These are phyloP conservation scores for Sesia bembeciformis DNA, from an alignment of 2,888 invertebrate species.

Conservation along the genomic window DNA sequence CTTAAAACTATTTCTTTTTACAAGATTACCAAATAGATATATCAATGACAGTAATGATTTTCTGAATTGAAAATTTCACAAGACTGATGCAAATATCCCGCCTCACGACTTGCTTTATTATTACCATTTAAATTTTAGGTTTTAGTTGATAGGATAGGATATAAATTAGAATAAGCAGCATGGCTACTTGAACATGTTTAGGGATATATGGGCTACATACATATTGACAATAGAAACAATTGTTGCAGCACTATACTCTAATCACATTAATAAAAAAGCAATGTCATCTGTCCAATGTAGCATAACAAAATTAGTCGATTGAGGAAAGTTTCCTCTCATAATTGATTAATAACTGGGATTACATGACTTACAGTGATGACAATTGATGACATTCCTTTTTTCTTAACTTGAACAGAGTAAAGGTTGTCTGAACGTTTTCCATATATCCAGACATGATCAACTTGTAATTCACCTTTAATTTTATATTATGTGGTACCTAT, in stretches of 20 bases:
- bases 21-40: slow-evolving; percentile 68
- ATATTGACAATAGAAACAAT: too few species aligned
- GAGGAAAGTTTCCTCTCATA: too few species aligned
- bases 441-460: slow-evolving; percentile 41
- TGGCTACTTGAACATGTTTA: slow-evolving; percentile 46
- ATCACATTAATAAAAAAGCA: too few species aligned
- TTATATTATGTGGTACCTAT: slow-evolving; percentile 15
- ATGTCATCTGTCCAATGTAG: too few species aligned
- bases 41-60: slow-evolving; percentile 63
- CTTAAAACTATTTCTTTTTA: slow-evolving; percentile 42
- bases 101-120: slow-evolving; percentile 75
- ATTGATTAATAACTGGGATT: too few species aligned
- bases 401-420: too few species aligned
- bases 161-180: slow-evolving; percentile 33
- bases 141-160: slow-evolving; percentile 56
- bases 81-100: slow-evolving; percentile 76
- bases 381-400: too few species aligned
- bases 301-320: too few species aligned
- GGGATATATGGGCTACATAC: slow-evolving; percentile 3
- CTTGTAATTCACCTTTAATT: slow-evolving; percentile 35
- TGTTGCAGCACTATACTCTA: not conserved
- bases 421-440: not conserved
- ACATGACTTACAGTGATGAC: too few species aligned
- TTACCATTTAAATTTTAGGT: slow-evolving; percentile 67
- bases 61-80: slow-evolving; percentile 71